A percentile compares a stretch with the other conserved stretches of the same genome.
phyloP scores from a whole-genome alignment of 2,797 vertebrate species.

The Peromyscus eremicus region DNA sequence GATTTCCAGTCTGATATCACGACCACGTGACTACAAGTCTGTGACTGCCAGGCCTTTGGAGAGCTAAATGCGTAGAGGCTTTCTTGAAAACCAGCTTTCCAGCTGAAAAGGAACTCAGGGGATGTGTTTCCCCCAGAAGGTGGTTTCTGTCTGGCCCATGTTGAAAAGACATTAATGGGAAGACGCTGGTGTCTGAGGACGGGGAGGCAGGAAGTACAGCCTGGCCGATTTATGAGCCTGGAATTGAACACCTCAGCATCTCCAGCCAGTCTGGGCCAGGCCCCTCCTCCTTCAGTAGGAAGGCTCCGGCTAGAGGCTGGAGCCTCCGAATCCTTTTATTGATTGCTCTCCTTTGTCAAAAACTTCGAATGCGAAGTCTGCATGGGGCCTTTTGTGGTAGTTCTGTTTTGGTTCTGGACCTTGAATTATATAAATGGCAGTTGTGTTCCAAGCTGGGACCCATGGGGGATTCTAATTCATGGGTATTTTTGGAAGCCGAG shows the following conservation, averaged over 20 bases:
- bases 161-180: constrained; percentile 57
- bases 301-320: constrained; percentile 60
- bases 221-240: constrained; percentile 74
- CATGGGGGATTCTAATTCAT: constrained; percentile 2
- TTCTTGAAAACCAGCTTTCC: neutral
- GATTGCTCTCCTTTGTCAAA: constrained; percentile 83
- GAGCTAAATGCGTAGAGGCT: neutral
- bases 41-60: neutral
- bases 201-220: constrained; percentile 61
- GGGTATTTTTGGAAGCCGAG: neutral
- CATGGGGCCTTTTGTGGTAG: constrained; percentile 67
- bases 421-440: constrained; percentile 71
- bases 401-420: constrained; percentile 72
- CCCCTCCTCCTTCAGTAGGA: constrained; percentile 60
- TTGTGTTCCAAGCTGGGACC: constrained; percentile 71
- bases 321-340: constrained; percentile 54
- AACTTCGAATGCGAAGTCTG: constrained; percentile 64
- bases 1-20: constrained; percentile 27
- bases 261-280: constrained; percentile 25
- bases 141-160: constrained; percentile 17
- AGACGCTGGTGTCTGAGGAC: constrained; percentile 64
- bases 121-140: neutral
- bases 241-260: constrained; percentile 49
- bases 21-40: constrained; percentile 6
- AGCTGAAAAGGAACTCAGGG: neutral